Evolutionary conservation across 2,888 invertebrate species (phyloP), one percentile per base, ranked within the genome.

Genomic region (Tipula vernalis): DNA sequence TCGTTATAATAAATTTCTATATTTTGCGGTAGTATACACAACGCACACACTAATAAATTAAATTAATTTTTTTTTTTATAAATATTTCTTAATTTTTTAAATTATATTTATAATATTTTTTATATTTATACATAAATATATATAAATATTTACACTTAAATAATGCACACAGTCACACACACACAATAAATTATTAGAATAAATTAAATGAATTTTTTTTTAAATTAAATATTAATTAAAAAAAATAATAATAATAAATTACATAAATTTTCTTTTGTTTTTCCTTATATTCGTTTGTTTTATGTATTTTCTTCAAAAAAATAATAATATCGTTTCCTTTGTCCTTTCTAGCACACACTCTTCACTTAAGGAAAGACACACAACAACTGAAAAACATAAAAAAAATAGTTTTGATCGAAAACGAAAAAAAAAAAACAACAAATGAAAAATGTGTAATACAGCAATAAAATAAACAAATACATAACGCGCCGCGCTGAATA

Each of bases 321-420:
- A 28, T 28, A 28, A 84, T 28, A 85, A 36, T 42, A 85, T 44
- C 85, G 28, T 85, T 44, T 42, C 85, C 41, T 44, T 42, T 44
- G 41, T 41, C 42, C 41, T 44, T 44, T 85, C 44, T 41, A 39
- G 39, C 41, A 85, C 44, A 85, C 44, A 42, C 44, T 28, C 71
- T 71, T 47, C 86, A 86, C 47, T 86, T 51, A 47, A 90, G 91
- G 91, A 91, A 91, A 91, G 91, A 91, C 91, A 91, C 91, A 91
- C 91, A 91, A 91, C 91, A 91, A 91, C 91, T 91, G 91, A 86
- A 51, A 41, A 71, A 28, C 71, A 71, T 71, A 71, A 71, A 71
- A 51, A 71, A 51, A 71, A 71, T 71, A 71, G 71, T 71, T 71
- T 71, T 71, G 71, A 71, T 71, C 71, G 10, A 71, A 71, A 71